phyloP scores from a whole-genome alignment of 2,797 vertebrate genomes.

The Coracias cyanogaster region DNA sequence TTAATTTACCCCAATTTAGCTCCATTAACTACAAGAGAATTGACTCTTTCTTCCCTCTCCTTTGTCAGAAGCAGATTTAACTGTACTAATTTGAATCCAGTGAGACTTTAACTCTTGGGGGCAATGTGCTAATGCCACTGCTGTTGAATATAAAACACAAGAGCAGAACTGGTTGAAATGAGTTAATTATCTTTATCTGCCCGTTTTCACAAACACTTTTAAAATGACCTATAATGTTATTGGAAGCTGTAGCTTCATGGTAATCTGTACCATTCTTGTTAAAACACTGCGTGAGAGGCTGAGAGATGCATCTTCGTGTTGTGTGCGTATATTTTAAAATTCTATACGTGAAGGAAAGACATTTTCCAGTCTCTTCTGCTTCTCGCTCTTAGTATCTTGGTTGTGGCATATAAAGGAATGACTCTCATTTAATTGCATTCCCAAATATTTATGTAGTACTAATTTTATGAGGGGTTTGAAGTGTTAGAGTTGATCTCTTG shows the following conservation, averaged over 20 bases:
- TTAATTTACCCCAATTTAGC: neutral
- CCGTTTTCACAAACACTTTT: neutral
- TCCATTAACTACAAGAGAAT: neutral
- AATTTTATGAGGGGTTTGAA: neutral
- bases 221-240: neutral
- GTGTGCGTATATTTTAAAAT: neutral
- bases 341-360: neutral
- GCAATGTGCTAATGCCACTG: neutral
- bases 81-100: neutral
- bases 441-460: neutral
- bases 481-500: neutral
- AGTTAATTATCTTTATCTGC: neutral
- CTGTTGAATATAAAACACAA: neutral
- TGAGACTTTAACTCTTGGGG: neutral
- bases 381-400: neutral
- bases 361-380: neutral
- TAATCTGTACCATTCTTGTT: neutral
- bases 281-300: neutral
- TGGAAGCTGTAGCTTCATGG: neutral
- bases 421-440: neutral
- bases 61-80: neutral
- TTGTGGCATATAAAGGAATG: neutral
- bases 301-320: accelerated
- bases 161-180: neutral
- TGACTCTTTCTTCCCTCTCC: neutral